Conservation (phyloP, 2,113 vertebrate species). For the Kryptolebias marmoratus region DNA sequence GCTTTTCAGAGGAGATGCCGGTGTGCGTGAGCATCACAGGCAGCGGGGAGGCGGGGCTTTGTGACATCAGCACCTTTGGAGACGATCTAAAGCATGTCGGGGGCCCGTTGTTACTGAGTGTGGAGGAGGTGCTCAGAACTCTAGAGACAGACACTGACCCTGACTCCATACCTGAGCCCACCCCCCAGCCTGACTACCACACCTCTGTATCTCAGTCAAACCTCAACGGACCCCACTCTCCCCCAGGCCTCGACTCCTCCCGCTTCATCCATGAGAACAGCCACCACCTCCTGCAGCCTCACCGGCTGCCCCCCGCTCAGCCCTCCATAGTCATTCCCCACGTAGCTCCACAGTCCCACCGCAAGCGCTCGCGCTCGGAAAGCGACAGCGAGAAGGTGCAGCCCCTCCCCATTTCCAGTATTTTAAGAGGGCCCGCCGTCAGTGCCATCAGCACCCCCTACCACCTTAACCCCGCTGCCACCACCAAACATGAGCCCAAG, state of each 20-base stretch:
- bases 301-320: slow-evolving; percentile 80
- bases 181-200: slow-evolving; percentile 80
- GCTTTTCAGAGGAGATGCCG: slow-evolving; percentile 83
- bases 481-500: slow-evolving; percentile 88
- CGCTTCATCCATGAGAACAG: slow-evolving; percentile 84
- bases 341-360: slow-evolving; percentile 86
- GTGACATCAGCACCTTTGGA: slow-evolving; percentile 86
- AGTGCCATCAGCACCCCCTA: slow-evolving; percentile 83
- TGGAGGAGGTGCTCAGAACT: slow-evolving; percentile 95
- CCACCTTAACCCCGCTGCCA: slow-evolving; percentile 82
- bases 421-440: slow-evolving; percentile 86
- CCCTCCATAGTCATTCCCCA: slow-evolving; percentile 85
- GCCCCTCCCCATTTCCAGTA: slow-evolving; percentile 94
- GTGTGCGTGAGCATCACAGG: slow-evolving; percentile 86
- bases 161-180: slow-evolving; percentile 28
- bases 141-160: slow-evolving; percentile 88
- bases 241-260: slow-evolving; percentile 68
- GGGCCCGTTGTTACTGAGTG: slow-evolving; percentile 90
- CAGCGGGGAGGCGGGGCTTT: slow-evolving; percentile 80
- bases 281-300: slow-evolving; percentile 75
- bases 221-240: slow-evolving; percentile 84
- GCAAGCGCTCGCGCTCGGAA: slow-evolving; percentile 95
- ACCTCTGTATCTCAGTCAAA: slow-evolving; percentile 80
- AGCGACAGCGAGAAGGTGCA: slow-evolving; percentile 97
- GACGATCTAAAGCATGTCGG: slow-evolving; percentile 91